Evolutionary conservation across 2,888 invertebrate genomes (phyloP).

Genomic region (Chloroclystis v-ata): DNA sequence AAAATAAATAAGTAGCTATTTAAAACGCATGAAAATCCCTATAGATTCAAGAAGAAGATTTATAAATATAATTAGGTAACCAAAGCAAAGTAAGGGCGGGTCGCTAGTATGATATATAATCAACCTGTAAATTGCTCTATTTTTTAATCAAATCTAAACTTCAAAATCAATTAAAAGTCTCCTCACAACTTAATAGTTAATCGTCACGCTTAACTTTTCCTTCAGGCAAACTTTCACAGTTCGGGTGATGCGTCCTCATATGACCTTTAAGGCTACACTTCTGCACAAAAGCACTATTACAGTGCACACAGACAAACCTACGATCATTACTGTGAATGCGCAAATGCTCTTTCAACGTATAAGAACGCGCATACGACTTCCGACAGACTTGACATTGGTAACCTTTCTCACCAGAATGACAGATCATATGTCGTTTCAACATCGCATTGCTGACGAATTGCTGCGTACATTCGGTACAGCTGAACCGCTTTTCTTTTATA

Average conservation of each 20-base stretch:
- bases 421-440: constrained; percentile 55
- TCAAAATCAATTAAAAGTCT: too few relatives aligned
- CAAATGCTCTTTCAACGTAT: constrained; percentile 60
- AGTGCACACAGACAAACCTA: constrained; percentile 63
- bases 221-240: constrained; percentile 17
- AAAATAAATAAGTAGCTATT: too few relatives aligned
- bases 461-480: constrained; percentile 50
- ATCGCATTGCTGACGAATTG: constrained; percentile 51
- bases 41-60: too few relatives aligned
- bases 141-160: too few relatives aligned
- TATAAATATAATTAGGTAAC: too few relatives aligned
- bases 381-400: constrained; percentile 31
- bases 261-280: constrained; percentile 67
- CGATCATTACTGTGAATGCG: constrained; percentile 64
- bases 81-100: too few relatives aligned
- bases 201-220: neutral
- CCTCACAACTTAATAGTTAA: too few relatives aligned
- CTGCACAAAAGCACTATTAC: constrained; percentile 60
- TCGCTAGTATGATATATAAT: too few relatives aligned
- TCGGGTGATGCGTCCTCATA: constrained; percentile 58
- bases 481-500: constrained; percentile 48
- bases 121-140: too few relatives aligned
- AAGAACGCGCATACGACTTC: constrained; percentile 45
- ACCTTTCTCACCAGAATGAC: constrained; percentile 50
- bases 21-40: too few relatives aligned